Evolutionary conservation across 1,140 invertebrate genomes (phyloP), one percentile per base, ranked within the genome.

Genomic region (Melipona quadrifasciata): DNA sequence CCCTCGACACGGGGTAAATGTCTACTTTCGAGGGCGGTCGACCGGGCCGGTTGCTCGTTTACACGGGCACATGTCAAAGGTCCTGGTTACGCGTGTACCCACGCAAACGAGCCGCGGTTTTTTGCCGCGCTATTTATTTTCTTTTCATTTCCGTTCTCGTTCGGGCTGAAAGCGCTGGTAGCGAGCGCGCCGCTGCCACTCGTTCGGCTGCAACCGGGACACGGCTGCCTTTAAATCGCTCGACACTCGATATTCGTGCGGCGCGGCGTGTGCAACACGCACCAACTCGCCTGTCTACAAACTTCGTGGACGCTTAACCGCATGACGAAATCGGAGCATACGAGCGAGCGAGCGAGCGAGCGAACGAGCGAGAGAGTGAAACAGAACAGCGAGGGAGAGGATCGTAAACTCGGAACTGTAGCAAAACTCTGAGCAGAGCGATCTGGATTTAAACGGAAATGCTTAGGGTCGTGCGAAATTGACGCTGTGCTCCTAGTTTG

Each of bases 171-270:
- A 84, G 67, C 31, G 68, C 61, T 57, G 64, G 65, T 27, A 39
- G 72, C 61, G 68, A 78, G 24, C 16, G 55, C 57, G 10, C 51
- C 51, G n/a, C 39, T 39, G 70, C 27, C 39, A 47, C 70, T 47
- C 21, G 70, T 47, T 47, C 14, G n/a, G 16, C n/a, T 17, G 21
- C 68, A 14, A 27, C 39, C 39, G 71, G 47, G 71, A 34, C 53
- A 31, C 53, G 31, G 55, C 14, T 34, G 17, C 27, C 57, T 76
- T 39, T 61, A 76, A 76, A 76, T 76, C 74, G 90, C 58, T 89
- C 91, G 80, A 91, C 93, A 91, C 90, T 93, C 91, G 90, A 89
- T 76, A 91, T 91, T 92, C 92, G 90, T 90, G 89, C 89, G 92
- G 88, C 86, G 88, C 89, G 92, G 88, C 86, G 88, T 86, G 90